Conservation (phyloP, 2,113 vertebrate species). For the Ia io region DNA sequence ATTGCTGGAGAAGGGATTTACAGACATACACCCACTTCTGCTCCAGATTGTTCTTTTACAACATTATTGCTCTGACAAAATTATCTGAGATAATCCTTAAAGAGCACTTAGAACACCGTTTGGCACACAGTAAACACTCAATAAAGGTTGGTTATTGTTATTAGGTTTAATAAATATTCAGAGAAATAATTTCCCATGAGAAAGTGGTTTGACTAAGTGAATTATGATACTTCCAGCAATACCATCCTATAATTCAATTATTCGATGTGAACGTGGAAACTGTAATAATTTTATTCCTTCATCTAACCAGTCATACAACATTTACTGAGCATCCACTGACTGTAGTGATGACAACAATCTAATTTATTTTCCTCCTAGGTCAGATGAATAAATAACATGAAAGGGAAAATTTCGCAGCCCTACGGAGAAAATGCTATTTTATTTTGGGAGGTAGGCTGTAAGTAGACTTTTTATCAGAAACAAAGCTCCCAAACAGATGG, state of each 20-base stretch:
- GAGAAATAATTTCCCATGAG: constrained; percentile 57
- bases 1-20: background rate
- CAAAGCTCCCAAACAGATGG: constrained; percentile 41
- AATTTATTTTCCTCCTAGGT: constrained; percentile 36
- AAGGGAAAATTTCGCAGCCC: constrained; percentile 45
- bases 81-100: background rate
- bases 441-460: constrained; percentile 15
- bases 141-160: background rate
- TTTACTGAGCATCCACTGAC: constrained; percentile 9
- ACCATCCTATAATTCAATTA: constrained; percentile 17
- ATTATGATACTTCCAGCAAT: background rate
- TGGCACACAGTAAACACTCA: background rate
- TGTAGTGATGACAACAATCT: constrained; percentile 22
- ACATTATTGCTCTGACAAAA: background rate
- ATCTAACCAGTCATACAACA: background rate
- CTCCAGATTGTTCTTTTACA: background rate
- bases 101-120: background rate
- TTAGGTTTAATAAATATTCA: background rate
- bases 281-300: background rate
- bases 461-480: constrained; percentile 56
- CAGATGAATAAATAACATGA: constrained; percentile 34
- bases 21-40: background rate
- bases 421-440: constrained; percentile 21
- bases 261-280: constrained; percentile 9
- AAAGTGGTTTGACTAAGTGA: constrained; percentile 37